Evolutionary conservation across 1,140 invertebrate genomes (phyloP).

Genomic region (Orius insidiosus): DNA sequence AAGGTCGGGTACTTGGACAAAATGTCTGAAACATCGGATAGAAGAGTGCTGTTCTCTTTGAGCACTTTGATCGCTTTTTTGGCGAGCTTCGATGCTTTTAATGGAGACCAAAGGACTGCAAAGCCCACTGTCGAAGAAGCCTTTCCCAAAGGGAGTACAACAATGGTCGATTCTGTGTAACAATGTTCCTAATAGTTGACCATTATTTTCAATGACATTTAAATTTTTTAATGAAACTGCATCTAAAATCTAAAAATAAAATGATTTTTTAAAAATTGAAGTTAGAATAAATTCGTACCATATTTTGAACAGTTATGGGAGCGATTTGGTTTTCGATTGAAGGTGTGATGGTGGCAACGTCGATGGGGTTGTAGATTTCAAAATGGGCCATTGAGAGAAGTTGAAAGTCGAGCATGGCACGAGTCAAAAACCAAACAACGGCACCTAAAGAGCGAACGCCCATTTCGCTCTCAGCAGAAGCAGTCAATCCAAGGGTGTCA

Average conservation of each 20-base stretch:
- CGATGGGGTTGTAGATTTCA: constrained; percentile 62
- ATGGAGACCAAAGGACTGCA: constrained; percentile 76
- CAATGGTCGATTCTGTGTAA: constrained; percentile 72
- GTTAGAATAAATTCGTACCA: no score
- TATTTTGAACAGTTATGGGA: constrained; percentile 17
- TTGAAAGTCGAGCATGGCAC: constrained; percentile 77
- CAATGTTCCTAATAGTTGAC: constrained; percentile 56
- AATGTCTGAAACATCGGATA: constrained; percentile 42
- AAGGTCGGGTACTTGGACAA: constrained; percentile 79
- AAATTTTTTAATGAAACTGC: constrained; percentile 78
- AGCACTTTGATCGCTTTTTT: constrained; percentile 71
- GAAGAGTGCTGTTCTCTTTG: constrained; percentile 40
- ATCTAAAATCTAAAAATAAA: constrained; percentile 68
- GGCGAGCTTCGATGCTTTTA: constrained; percentile 54
- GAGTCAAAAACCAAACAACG: constrained; percentile 63
- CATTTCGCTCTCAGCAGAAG: constrained; percentile 49
- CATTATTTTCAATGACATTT: constrained; percentile 48
- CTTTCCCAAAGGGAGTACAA: constrained; percentile 84
- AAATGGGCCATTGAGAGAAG: constrained; percentile 74
- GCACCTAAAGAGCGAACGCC: constrained; percentile 68
- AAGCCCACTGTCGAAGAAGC: constrained; percentile 59
- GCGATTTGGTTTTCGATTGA: neutral
- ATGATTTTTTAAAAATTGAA: no score
- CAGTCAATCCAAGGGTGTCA: constrained; percentile 56
- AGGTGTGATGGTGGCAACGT: constrained; percentile 27